Conservation (phyloP, 2,888 invertebrate species). For the Drosophila macrothrix region DNA sequence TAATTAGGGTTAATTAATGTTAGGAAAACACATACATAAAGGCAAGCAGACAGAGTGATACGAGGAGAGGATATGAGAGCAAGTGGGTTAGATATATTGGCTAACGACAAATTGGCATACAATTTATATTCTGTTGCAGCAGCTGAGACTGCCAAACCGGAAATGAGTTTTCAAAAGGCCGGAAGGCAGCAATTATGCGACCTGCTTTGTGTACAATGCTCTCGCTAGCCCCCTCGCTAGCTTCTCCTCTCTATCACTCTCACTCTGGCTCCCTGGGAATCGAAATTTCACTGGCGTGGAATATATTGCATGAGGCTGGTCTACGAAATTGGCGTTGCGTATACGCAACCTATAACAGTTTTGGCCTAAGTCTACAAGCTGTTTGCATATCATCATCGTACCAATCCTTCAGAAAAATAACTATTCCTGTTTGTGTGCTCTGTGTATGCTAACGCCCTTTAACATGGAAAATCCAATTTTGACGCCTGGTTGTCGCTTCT, state of each 20-base stretch:
- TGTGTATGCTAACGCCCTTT: conserved; percentile 67
- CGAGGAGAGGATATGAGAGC: neutral
- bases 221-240: neutral
- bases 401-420: conserved; percentile 16
- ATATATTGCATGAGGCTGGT: conserved; percentile 3
- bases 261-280: conserved; percentile 32
- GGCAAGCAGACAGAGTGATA: neutral
- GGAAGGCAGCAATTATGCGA: conserved; percentile 75
- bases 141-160: conserved; percentile 53
- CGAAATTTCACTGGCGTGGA: conserved; percentile 5
- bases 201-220: conserved; percentile 50
- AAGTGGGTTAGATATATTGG: conserved; percentile 46
- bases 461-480: conserved; percentile 76
- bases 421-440: conserved; percentile 42
- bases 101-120: conserved; percentile 67
- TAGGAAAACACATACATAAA: conserved; percentile 57
- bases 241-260: neutral
- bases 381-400: conserved; percentile 66
- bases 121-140: conserved; percentile 52
- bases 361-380: conserved; percentile 44
- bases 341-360: conserved; percentile 14
- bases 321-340: conserved; percentile 15
- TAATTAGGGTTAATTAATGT: conserved; percentile 80
- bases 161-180: conserved; percentile 79
- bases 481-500: conserved; percentile 15